A percentile compares a stretch with the other conserved stretches of the same genome.
Evolutionary conservation across 2,113 vertebrate species (phyloP).

Genomic region (Nesogale talazaci): DNA sequence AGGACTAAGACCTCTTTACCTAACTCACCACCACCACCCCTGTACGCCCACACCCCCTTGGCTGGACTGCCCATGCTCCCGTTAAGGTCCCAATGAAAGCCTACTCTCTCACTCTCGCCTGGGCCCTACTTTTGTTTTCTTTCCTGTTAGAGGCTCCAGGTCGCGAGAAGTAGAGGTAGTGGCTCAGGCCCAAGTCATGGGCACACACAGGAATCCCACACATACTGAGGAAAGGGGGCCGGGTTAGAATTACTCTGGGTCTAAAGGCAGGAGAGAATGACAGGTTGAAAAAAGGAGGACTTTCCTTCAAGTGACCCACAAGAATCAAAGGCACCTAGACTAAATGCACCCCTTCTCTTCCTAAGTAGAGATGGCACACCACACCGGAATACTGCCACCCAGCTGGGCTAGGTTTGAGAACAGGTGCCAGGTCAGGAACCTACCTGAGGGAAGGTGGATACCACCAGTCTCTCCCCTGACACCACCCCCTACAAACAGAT

Average conservation of each 20-base stretch:
- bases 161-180: rapidly evolving
- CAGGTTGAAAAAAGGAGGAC: rapidly evolving
- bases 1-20: rapidly evolving
- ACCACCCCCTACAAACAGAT: no score
- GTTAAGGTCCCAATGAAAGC: not conserved
- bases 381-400: no score
- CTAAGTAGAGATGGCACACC: not conserved
- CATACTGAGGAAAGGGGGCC: not conserved
- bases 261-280: not conserved
- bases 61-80: no score
- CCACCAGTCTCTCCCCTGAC: not conserved
- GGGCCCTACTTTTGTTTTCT: not conserved
- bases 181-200: no score
- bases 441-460: rapidly evolving
- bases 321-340: no score
- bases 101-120: not conserved
- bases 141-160: rapidly evolving
- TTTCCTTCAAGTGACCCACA: not conserved
- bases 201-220: not conserved
- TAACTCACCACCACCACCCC: no score
- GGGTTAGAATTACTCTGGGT: not conserved
- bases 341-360: rapidly evolving
- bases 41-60: not conserved
- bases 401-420: not conserved
- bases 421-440: not conserved